A percentile compares a stretch with the other conserved stretches of the same genome.
Evolutionary conservation across 1,140 invertebrate genomes (phyloP).

Genomic region (Euwallacea similis): DNA sequence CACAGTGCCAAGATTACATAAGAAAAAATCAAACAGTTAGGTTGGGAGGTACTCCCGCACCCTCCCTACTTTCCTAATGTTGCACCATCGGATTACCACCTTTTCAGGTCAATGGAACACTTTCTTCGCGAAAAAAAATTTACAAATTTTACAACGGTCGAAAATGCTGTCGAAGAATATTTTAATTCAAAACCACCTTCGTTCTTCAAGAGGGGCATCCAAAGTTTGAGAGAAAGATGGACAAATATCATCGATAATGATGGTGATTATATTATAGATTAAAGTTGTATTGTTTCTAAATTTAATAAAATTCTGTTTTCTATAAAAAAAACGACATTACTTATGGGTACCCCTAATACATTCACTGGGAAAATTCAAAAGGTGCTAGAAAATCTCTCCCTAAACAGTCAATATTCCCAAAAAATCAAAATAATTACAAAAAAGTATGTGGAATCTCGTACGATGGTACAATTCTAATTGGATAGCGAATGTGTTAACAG

Average conservation of each 20-base stretch:
- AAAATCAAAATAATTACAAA: too few relatives aligned
- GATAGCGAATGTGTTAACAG: too few relatives aligned
- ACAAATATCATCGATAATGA: neutral
- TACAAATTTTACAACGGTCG: neutral
- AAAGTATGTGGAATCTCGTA: too few relatives aligned
- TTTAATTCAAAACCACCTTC: neutral
- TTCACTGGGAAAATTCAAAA: too few relatives aligned
- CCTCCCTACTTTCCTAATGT: neutral
- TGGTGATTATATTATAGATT: neutral
- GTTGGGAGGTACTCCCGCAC: neutral
- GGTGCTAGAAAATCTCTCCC: too few relatives aligned
- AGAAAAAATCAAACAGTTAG: neutral
- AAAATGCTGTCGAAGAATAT: neutral
- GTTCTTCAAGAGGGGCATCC: neutral
- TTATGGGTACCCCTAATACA: neutral
- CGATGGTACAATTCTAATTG: too few relatives aligned
- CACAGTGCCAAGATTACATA: neutral
- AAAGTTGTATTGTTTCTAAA: neutral
- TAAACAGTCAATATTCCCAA: too few relatives aligned
- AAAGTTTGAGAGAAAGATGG: neutral
- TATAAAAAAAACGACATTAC: neutral
- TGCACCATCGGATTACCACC: neutral
- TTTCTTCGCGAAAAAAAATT: neutral
- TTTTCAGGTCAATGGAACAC: neutral
- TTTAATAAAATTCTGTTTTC: neutral